phyloP scores from a whole-genome alignment of 2,888 invertebrate species.

The Agrochola macilenta region DNA sequence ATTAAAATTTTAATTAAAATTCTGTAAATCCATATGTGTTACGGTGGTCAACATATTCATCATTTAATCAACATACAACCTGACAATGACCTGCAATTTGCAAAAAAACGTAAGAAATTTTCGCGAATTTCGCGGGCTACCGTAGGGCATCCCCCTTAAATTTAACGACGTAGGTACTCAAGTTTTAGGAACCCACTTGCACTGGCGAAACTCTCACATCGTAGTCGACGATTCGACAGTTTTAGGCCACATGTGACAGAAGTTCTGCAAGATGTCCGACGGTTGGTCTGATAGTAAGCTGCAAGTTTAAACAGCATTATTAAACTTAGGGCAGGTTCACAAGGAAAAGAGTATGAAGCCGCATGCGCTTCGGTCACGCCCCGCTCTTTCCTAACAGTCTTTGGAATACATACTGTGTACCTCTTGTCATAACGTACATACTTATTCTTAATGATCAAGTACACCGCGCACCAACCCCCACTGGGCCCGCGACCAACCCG shows the following conservation, averaged over 20 bases:
- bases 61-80: too few species aligned
- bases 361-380: neutral
- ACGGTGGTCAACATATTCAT: too few species aligned
- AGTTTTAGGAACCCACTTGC: conserved; percentile 2
- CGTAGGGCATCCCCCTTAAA: too few species aligned
- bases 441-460: neutral
- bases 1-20: too few species aligned
- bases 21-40: too few species aligned
- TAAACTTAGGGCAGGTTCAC: neutral
- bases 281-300: neutral
- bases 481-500: too few species aligned
- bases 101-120: too few species aligned
- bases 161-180: neutral
- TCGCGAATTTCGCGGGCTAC: too few species aligned
- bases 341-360: neutral
- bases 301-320: neutral
- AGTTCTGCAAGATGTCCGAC: conserved; percentile 16
- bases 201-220: conserved; percentile 4
- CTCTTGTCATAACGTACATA: neutral
- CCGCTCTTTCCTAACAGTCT: neutral
- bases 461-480: neutral
- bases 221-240: conserved; percentile 17
- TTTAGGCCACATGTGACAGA: conserved; percentile 4
- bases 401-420: neutral
- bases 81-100: too few species aligned